Conservation (phyloP, 2,113 vertebrate genomes). For the Zonotrichia leucophrys region DNA sequence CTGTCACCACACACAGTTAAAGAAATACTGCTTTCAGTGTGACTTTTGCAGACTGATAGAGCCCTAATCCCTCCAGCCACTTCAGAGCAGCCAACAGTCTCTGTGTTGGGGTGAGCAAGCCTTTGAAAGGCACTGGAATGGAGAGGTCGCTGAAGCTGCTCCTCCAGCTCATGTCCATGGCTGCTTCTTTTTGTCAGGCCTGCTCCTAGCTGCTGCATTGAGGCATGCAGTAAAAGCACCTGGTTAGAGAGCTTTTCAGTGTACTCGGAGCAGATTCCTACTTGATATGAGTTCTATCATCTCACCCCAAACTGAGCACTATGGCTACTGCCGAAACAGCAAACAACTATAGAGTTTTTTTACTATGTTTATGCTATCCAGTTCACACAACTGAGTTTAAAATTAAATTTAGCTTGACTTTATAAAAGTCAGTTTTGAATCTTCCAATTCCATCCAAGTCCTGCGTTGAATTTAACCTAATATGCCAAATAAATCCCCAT, state of each 20-base stretch:
- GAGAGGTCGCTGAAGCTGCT: neutral
- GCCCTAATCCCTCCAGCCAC: neutral
- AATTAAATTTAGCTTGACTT: neutral
- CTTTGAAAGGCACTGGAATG: neutral
- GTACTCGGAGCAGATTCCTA: neutral
- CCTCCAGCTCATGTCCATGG: neutral
- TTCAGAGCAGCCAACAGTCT: neutral
- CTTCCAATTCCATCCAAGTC: neutral
- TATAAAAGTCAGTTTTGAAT: neutral
- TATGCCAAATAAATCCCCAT: neutral
- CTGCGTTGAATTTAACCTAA: neutral
- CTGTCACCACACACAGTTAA: neutral
- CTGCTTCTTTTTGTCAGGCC: neutral
- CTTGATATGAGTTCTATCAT: neutral
- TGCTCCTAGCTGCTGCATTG: neutral
- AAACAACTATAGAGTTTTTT: neutral
- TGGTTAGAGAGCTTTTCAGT: neutral
- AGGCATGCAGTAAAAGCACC: neutral
- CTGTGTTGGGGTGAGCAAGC: neutral
- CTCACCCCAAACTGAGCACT: neutral
- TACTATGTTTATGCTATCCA: neutral
- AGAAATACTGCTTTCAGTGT: neutral
- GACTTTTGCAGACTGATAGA: neutral
- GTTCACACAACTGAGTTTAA: neutral
- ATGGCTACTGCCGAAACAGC: neutral